phyloP scores from a whole-genome alignment of 2,113 vertebrate species.

The Erythrolamprus reginae region DNA sequence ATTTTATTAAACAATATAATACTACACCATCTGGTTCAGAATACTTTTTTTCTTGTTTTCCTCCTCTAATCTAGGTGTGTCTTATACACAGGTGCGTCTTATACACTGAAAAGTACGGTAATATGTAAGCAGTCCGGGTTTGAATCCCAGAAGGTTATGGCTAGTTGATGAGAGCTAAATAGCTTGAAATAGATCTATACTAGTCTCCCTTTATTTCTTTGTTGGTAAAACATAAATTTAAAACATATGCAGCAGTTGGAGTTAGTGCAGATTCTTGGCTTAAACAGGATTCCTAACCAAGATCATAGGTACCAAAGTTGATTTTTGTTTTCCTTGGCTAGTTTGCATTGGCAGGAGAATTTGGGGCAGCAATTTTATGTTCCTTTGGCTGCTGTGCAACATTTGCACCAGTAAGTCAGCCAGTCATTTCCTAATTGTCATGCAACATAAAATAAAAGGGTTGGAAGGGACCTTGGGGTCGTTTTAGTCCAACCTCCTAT shows the following conservation, averaged over 20 bases:
- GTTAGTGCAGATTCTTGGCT: not conserved
- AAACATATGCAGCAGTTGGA: not conserved
- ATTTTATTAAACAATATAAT: too few species aligned
- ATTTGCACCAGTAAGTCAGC: not conserved
- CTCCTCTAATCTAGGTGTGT: too few species aligned
- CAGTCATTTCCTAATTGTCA: not conserved
- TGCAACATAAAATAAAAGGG: not conserved
- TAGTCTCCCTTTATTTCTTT: too few species aligned
- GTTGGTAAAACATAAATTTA: too few species aligned
- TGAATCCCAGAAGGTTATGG: too few species aligned
- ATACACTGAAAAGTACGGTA: too few species aligned
- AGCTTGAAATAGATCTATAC: too few species aligned
- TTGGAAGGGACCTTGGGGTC: not conserved
- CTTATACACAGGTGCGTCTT: too few species aligned
- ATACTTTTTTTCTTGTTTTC: too few species aligned
- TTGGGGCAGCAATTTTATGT: not conserved
- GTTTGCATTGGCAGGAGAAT: not conserved
- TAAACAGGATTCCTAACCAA: not conserved
- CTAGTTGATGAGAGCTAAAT: too few species aligned
- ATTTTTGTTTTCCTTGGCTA: not conserved
- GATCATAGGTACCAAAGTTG: not conserved
- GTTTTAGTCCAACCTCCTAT: not conserved
- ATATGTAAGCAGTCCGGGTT: too few species aligned
- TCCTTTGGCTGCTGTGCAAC: not conserved
- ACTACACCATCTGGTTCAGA: too few species aligned